Evolutionary conservation across 2,888 invertebrate species (phyloP).

Genomic region (Tinea semifulvella): DNA sequence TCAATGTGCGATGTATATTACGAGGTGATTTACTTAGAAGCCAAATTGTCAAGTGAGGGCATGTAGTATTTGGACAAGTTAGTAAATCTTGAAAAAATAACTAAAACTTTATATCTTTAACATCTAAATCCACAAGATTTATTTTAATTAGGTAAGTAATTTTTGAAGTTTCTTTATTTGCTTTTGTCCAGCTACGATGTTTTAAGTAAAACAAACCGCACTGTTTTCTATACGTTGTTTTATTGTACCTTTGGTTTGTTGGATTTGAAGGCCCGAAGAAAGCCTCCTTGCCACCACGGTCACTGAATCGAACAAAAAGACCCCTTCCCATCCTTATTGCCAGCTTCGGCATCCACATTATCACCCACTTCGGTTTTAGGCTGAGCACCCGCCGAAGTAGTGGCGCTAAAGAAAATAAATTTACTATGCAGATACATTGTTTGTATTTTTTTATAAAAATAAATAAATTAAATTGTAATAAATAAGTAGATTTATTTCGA

Average conservation of each 20-base stretch:
- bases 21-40: no score
- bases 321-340: slow-evolving; percentile 61
- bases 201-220: no score
- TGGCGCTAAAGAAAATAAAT: slow-evolving; percentile 28
- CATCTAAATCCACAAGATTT: no score
- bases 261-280: slow-evolving; percentile 65
- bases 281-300: slow-evolving; percentile 66
- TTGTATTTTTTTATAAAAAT: not conserved
- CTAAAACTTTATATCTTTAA: no score
- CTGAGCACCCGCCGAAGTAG: slow-evolving; percentile 39
- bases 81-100: no score
- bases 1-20: no score
- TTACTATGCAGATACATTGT: not conserved
- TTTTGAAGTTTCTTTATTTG: no score
- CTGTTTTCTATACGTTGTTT: no score
- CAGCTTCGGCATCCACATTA: slow-evolving; percentile 36
- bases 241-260: slow-evolving; percentile 56
- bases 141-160: no score
- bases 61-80: no score
- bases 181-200: no score
- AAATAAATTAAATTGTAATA: not conserved
- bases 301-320: slow-evolving; percentile 69
- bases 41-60: no score
- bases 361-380: slow-evolving; percentile 46
- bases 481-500: not conserved